phyloP scores from a whole-genome alignment of 92 coral and sea anemone genomes.

The Micromussa lordhowensis region DNA sequence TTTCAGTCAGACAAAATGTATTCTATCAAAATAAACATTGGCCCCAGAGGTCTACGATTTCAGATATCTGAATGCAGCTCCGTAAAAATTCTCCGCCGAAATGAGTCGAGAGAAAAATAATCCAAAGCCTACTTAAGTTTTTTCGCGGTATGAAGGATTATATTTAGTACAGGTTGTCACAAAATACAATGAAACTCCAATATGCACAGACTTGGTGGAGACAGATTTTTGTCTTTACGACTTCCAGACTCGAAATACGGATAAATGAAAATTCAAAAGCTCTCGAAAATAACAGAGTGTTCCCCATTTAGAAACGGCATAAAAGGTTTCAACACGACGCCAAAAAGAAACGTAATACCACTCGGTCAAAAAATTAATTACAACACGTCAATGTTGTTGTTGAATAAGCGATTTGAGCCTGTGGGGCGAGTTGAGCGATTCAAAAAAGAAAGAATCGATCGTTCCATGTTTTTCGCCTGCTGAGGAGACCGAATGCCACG shows the following conservation, averaged over 20 bases:
- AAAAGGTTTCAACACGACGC: constrained; percentile 42
- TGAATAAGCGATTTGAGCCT: constrained; percentile 43
- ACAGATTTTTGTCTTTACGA: constrained; percentile 41
- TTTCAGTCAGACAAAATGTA: constrained; percentile 32
- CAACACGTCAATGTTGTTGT: constrained; percentile 39
- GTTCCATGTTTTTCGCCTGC: constrained; percentile 62
- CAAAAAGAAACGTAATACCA: constrained; percentile 39
- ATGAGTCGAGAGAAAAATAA: constrained; percentile 40
- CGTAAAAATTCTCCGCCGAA: constrained; percentile 51
- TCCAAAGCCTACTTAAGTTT: constrained; percentile 40
- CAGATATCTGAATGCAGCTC: constrained; percentile 18
- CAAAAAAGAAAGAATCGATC: constrained; percentile 17
- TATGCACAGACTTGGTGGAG: constrained; percentile 50
- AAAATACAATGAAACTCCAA: constrained; percentile 54
- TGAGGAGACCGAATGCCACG: constrained; percentile 46
- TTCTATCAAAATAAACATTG: constrained; percentile 20
- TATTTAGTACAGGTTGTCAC: constrained; percentile 54
- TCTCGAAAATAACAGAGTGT: constrained; percentile 39
- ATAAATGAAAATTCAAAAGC: constrained; percentile 45
- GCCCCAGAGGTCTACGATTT: neutral
- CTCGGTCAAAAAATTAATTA: constrained; percentile 48
- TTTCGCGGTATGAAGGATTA: constrained; percentile 54
- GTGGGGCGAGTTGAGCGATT: constrained; percentile 33
- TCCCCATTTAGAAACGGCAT: constrained; percentile 2
- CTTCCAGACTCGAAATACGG: constrained; percentile 54